Evolutionary conservation across 1,140 invertebrate genomes (phyloP).

Genomic region (Bombus ignitus): DNA sequence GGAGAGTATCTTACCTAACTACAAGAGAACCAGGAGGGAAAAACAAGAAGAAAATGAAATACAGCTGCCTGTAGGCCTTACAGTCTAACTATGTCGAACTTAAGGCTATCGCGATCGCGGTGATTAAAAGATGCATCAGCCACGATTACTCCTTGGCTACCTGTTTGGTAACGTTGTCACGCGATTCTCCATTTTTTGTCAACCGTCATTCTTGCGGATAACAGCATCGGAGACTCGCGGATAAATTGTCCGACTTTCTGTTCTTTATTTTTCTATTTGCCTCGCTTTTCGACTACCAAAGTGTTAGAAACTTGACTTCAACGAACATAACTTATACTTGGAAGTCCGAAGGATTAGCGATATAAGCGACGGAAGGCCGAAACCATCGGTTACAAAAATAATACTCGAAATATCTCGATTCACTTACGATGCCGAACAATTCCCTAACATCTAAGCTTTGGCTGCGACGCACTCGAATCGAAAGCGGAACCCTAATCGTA

Average conservation of each 20-base stretch:
- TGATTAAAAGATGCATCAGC: background rate
- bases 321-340: background rate
- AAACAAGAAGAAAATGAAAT: conserved; percentile 15
- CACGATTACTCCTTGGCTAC: conserved; percentile 40
- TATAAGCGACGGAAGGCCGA: too few relatives aligned
- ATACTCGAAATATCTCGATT: background rate
- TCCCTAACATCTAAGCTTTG: background rate
- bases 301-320: too few relatives aligned
- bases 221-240: background rate
- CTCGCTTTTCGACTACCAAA: background rate
- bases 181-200: background rate
- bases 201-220: too few relatives aligned
- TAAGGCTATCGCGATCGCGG: conserved; percentile 30
- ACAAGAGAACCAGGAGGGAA: conserved; percentile 29
- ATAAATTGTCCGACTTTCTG: background rate
- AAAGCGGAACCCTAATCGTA: background rate
- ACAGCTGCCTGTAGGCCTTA: conserved; percentile 67
- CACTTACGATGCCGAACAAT: background rate
- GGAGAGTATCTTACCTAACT: conserved; percentile 59
- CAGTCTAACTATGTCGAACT: conserved; percentile 25
- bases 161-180: conserved; percentile 24
- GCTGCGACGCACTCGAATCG: background rate
- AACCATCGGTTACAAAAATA: background rate
- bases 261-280: background rate
- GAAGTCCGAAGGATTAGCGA: background rate